Base-by-base conservation (phyloP, 2,113 vertebrate genomes). In the Pyxicephalus adspersus region DNA sequence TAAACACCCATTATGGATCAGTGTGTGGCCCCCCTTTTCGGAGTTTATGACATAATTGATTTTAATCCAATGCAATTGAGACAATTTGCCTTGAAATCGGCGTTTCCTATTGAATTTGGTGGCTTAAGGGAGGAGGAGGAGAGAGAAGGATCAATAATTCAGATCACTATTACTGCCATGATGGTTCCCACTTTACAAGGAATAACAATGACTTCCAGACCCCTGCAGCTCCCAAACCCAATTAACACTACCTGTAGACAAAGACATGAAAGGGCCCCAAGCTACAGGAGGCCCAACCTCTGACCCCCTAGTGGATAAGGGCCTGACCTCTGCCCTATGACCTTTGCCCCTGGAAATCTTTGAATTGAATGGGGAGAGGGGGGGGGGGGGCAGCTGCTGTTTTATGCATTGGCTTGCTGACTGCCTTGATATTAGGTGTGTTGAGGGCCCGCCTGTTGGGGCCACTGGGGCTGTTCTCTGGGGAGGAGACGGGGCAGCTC, bases 281-380 rank as follows among this genome's bases (percentile, higher is more conserved):
- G 26, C 54, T 11, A 16, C 52, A 3, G 3, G 6, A 38, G 64
- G 26, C 15, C 11, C 70, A 84, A 29, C 77, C 51, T 64, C 19
- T 76, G 71, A 80, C 64, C 65, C 77, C 3, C 13, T 15, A 64
- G 50, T 9, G 64, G 83, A 83, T 85, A 85, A 83, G 85, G 80
- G 82, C 70, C 76, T 85, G 76, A 83, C 78, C 87, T 83, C 22
- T 29, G 19, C 58, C 83, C 83, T 20, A 78, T 0, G 84, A 57
- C 86, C 84, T 84, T 31, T 80, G 76, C 81, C 38, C 85, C 82
- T 72, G 83, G 83, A 80, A 85, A 85, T 63, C 67, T 64, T n/a
- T n/a, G n/a, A n/a, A n/a, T n/a, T 80, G 31, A 72, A 80, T 72
- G 78, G 50, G 34, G 60, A 64, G 28, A 64, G 50, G 22, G 54